A percentile compares a stretch with the other conserved stretches of the same genome.
These are phyloP conservation scores for Antechinus stuartii DNA, from an alignment of 2,113 vertebrate genomes.

Conservation along the genomic window DNA sequence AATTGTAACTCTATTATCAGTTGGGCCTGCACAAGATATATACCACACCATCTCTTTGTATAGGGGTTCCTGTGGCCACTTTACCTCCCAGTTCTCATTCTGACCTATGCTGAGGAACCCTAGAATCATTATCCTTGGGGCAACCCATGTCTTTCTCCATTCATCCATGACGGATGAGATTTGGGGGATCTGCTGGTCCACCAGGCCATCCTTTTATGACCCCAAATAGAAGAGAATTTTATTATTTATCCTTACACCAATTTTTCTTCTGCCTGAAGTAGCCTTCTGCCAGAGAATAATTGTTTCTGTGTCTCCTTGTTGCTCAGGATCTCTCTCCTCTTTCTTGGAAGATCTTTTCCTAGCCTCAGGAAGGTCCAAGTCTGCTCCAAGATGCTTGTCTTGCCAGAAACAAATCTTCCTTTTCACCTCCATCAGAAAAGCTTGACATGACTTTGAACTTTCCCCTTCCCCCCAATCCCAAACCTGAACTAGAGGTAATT, in stretches of 20 bases:
- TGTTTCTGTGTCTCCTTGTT: background rate
- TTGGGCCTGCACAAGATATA: background rate
- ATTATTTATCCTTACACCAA: background rate
- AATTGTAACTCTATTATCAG: no score
- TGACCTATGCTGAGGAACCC: background rate
- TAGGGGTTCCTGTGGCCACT: background rate
- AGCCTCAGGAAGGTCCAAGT: background rate
- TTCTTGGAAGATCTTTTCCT: background rate
- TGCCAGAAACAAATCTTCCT: background rate
- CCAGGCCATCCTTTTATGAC: background rate
- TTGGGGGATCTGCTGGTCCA: background rate
- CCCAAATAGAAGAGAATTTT: background rate
- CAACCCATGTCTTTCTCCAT: background rate
- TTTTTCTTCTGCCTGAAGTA: background rate
- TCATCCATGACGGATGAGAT: background rate
- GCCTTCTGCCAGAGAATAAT: background rate
- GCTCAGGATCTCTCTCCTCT: background rate
- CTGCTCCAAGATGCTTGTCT: background rate
- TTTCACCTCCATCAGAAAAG: background rate
- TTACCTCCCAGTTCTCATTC: background rate
- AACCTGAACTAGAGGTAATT: background rate
- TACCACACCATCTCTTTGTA: background rate
- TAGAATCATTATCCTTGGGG: background rate
- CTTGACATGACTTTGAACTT: background rate
- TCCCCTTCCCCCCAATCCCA: background rate